Base-by-base conservation (phyloP, 2,888 invertebrate genomes). In the Thera britannica region DNA sequence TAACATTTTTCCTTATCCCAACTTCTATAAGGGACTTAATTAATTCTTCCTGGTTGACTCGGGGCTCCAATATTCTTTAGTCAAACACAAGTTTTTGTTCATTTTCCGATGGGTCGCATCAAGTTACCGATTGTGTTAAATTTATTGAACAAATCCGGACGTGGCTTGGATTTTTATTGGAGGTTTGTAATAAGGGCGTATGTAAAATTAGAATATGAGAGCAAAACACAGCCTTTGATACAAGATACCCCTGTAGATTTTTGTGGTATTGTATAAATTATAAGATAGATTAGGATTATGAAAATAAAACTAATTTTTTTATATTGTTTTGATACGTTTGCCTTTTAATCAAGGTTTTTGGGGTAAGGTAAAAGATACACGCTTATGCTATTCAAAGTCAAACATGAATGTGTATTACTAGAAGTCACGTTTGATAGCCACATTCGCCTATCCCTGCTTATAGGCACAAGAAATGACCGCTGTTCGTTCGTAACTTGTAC, bases 1-100 rank as follows among this genome's bases (percentile, higher is more conserved):
- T 41, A 23, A 56, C 56, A 49, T 63, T 62, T 62, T 66, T 44
- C 8, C 48, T 58, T 48, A 62, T 58, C 54, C 55, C 38, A 58
- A 68, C 48, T 62, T 69, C 38, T 67, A 52, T 48, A 8, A 77
- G 76, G 36, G 80, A 84, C 86, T 90, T 90, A 89, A 91, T 92
- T 90, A 89, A 89, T 89, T 88, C 83, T 82, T 82, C 82, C 79
- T 60, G 84, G 72, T 75, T 77, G 76, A 77, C 80, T 79, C 77
- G 75, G 46, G 75, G 76, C 76, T 77, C 77, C 79, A 75, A 82
- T 82, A 82, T 79, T 77, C 75, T 74, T 52, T 73, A 74, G 76
- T 74, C 75, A 76, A 77, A 77, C 72, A 71, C 72, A 76, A 77
- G 71, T 77, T 79, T 78, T 75, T 75, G 73, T 75, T 75, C 73